A percentile compares a stretch with the other conserved stretches of the same genome.
These are phyloP conservation scores for Monochamus saltuarius DNA, from an alignment of 1,140 invertebrate species.

Conservation along the genomic window DNA sequence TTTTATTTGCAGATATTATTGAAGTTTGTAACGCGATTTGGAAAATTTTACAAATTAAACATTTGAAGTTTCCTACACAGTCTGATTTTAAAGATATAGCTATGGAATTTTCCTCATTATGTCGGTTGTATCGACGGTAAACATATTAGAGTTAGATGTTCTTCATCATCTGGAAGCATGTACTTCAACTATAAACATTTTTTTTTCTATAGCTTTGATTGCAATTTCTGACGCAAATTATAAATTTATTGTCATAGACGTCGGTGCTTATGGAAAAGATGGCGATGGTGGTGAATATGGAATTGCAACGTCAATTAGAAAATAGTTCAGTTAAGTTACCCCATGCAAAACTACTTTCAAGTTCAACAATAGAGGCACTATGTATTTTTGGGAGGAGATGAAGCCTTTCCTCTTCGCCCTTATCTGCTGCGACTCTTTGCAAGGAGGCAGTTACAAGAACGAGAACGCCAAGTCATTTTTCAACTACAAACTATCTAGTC, in stretches of 20 bases:
- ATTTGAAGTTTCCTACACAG: slow-evolving; percentile 15
- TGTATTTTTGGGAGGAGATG: slow-evolving; percentile 27
- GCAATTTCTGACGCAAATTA: slow-evolving; percentile 54
- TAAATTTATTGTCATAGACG: slow-evolving; percentile 52
- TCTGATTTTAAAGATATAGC: slow-evolving; percentile 31
- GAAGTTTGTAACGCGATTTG: slow-evolving; percentile 19
- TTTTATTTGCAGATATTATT: slow-evolving; percentile 22
- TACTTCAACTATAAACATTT: slow-evolving; percentile 54
- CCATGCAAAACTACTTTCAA: slow-evolving; percentile 6
- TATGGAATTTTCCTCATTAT: slow-evolving; percentile 19
- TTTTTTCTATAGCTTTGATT: slow-evolving; percentile 53
- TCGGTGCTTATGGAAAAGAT: slow-evolving; percentile 51
- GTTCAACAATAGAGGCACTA: slow-evolving; percentile 16
- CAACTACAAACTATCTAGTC: slow-evolving; percentile 53
- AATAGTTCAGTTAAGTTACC: slow-evolving; percentile 13
- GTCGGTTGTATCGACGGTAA: slow-evolving; percentile 55
- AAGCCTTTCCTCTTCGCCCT: slow-evolving; percentile 22
- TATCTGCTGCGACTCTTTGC: not conserved
- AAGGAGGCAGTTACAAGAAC: slow-evolving; percentile 9
- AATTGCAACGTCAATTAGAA: slow-evolving; percentile 8
- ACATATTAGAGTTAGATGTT: slow-evolving; percentile 47
- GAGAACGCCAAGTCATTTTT: slow-evolving; percentile 39
- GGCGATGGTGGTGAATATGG: slow-evolving; percentile 44
- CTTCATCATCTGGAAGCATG: slow-evolving; percentile 41
- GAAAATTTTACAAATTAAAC: slow-evolving; percentile 6